These are phyloP conservation scores for Chlorodrepanis virens DNA, from an alignment of 2,113 vertebrate genomes.

Conservation along the genomic window DNA sequence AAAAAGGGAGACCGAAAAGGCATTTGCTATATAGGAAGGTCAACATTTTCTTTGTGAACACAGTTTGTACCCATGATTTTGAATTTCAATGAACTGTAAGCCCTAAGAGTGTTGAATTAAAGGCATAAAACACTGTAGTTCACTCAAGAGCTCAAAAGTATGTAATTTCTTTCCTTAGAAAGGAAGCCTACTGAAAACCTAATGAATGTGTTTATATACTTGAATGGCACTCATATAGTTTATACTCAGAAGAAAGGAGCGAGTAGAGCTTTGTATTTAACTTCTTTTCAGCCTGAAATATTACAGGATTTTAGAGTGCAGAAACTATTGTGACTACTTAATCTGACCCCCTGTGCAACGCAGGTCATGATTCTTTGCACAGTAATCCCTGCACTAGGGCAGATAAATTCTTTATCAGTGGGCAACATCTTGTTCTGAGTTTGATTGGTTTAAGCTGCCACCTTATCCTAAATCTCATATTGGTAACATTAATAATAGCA, in stretches of 20 bases:
- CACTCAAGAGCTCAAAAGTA: constrained; percentile 47
- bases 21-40: constrained; percentile 54
- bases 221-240: constrained; percentile 48
- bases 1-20: background rate
- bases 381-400: constrained; percentile 14
- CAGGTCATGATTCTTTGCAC: constrained; percentile 21
- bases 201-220: constrained; percentile 54
- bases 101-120: constrained; percentile 45
- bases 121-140: constrained; percentile 56
- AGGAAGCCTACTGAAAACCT: constrained; percentile 43
- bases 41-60: constrained; percentile 55
- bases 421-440: background rate
- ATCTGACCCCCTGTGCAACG: constrained; percentile 4
- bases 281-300: constrained; percentile 48
- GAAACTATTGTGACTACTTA: background rate
- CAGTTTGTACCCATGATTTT: constrained; percentile 47
- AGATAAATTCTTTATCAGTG: background rate
- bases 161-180: constrained; percentile 60
- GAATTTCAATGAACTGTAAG: constrained; percentile 63
- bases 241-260: constrained; percentile 28
- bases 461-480: background rate
- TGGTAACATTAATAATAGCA: background rate
- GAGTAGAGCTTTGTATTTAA: constrained; percentile 36
- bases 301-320: constrained; percentile 29
- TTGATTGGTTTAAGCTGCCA: background rate